A percentile compares a stretch with the other conserved stretches of the same genome.
These are phyloP conservation scores for Polymixis flavicincta DNA, from an alignment of 2,888 invertebrate species.

Conservation along the genomic window DNA sequence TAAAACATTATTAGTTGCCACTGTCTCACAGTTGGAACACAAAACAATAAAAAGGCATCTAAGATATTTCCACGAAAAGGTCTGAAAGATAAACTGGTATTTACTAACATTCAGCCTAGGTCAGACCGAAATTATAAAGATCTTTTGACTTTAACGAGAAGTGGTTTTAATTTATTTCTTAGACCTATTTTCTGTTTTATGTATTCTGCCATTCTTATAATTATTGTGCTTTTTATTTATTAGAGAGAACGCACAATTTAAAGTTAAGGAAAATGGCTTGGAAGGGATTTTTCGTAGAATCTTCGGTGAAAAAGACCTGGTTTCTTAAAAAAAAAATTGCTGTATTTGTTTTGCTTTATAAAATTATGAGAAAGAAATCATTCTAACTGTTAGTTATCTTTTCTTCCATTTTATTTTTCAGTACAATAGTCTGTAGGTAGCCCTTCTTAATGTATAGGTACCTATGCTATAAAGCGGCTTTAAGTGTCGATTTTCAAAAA, in stretches of 20 bases:
- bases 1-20: slow-evolving; percentile 3
- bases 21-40: background rate
- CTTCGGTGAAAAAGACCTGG: background rate
- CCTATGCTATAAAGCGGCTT: background rate
- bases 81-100: slow-evolving; percentile 29
- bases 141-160: slow-evolving; percentile 41
- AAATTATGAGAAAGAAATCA: background rate
- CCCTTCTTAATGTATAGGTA: background rate
- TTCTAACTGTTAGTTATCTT: background rate
- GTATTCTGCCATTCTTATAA: background rate
- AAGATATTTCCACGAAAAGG: slow-evolving; percentile 21
- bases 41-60: slow-evolving; percentile 32
- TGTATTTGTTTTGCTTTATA: background rate
- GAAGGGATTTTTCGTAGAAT: background rate
- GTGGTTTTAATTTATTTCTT: slow-evolving; percentile 28
- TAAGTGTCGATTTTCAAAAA: background rate
- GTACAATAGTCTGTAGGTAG: background rate
- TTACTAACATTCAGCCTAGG: slow-evolving; percentile 16
- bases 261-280: background rate
- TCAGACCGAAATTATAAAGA: slow-evolving; percentile 38
- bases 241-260: background rate
- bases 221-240: slow-evolving; percentile 11
- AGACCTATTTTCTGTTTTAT: slow-evolving; percentile 11
- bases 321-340: background rate
- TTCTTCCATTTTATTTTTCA: background rate